These are phyloP conservation scores for Meliscaeva auricollis DNA, from an alignment of 2,888 invertebrate genomes.

Conservation along the genomic window DNA sequence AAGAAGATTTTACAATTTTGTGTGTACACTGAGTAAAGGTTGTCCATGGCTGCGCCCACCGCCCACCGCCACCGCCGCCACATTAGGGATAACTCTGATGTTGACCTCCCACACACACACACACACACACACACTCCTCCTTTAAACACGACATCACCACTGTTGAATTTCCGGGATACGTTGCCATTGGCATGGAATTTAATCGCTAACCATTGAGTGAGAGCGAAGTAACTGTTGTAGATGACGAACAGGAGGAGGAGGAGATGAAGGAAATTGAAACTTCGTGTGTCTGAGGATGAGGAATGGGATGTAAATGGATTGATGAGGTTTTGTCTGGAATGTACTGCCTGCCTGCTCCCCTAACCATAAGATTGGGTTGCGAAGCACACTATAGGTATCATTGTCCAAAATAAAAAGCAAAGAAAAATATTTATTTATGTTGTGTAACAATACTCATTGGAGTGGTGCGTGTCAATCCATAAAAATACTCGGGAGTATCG, in stretches of 20 bases:
- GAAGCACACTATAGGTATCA: not conserved
- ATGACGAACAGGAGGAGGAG: not conserved
- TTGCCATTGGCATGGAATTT: constrained; percentile 21
- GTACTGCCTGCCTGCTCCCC: too few relatives aligned
- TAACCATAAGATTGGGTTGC: too few relatives aligned
- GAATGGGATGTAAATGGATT: constrained; percentile 18
- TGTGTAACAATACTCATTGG: not conserved
- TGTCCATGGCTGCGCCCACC: not conserved
- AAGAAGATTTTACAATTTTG: constrained; percentile 26
- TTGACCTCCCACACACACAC: constrained; percentile 28
- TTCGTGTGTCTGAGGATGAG: not conserved
- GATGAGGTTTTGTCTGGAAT: constrained; percentile 32
- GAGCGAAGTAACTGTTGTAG: not conserved
- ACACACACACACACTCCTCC: not conserved
- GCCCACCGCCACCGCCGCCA: too few relatives aligned
- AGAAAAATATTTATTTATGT: not conserved
- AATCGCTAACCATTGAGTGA: constrained; percentile 21
- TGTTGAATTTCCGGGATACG: constrained; percentile 46
- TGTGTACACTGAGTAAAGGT: constrained; percentile 2
- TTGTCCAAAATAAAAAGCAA: not conserved
- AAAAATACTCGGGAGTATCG: not conserved
- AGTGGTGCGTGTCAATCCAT: constrained; percentile 1
- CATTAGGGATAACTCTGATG: constrained; percentile 4
- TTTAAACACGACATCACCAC: not conserved
- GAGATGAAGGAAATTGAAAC: constrained; percentile 16